Conservation (phyloP, 1,140 invertebrate species). For the Tetranychus cinnabarinus region DNA sequence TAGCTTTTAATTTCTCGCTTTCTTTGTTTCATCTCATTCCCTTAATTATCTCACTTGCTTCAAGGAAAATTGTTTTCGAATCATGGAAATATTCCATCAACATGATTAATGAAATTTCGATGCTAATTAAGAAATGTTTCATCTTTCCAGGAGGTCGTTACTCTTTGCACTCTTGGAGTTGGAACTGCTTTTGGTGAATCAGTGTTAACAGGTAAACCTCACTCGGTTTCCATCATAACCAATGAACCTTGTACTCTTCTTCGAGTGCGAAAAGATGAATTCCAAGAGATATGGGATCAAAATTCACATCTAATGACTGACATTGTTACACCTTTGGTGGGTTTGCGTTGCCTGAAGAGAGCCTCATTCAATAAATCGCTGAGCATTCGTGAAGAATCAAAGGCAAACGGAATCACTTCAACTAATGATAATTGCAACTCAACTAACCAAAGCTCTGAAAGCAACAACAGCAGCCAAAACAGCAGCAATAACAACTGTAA, state of each 20-base stretch:
- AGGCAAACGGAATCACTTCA: too few relatives aligned
- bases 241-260: constrained; percentile 45
- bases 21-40: too few relatives aligned
- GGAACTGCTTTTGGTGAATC: constrained; percentile 54
- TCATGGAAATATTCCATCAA: too few relatives aligned
- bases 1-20: too few relatives aligned
- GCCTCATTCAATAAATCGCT: background rate
- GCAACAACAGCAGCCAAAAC: too few relatives aligned
- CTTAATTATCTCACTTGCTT: too few relatives aligned
- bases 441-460: background rate
- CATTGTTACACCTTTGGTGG: constrained; percentile 13
- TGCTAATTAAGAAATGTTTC: too few relatives aligned
- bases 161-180: constrained; percentile 39
- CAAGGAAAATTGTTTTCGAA: too few relatives aligned
- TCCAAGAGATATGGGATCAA: constrained; percentile 33
- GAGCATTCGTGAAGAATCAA: background rate
- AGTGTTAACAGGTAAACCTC: constrained; percentile 39
- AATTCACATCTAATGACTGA: constrained; percentile 15
- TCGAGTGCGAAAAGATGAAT: constrained; percentile 44
- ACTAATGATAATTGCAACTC: background rate
- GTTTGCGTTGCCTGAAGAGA: background rate
- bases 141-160: constrained; percentile 28
- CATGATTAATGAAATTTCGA: too few relatives aligned
- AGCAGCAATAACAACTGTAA: too few relatives aligned
- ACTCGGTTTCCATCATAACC: constrained; percentile 45